These are phyloP conservation scores for Cantharis lateralis DNA, from an alignment of 2,888 invertebrate species.

Conservation along the genomic window DNA sequence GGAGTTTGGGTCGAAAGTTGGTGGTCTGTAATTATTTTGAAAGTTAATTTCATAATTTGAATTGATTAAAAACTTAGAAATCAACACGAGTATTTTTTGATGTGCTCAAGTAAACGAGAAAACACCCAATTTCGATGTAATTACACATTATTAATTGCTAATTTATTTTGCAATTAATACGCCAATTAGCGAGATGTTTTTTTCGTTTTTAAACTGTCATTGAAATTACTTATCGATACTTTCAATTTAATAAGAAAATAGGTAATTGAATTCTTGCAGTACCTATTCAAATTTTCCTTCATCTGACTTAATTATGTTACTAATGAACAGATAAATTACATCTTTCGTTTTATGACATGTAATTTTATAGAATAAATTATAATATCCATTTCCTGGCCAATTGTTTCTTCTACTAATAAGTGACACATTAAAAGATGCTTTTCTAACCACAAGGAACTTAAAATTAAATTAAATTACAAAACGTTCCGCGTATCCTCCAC, in stretches of 20 bases:
- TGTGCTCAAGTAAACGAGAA: not conserved
- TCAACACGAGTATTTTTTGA: not conserved
- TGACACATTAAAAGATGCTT: not conserved
- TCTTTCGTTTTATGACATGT: not conserved
- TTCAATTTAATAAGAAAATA: not conserved
- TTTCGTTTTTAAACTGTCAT: not conserved
- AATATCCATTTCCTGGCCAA: not conserved
- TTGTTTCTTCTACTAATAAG: not conserved
- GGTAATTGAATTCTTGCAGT: not conserved
- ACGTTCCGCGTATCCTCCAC: no score
- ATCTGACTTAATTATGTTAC: not conserved
- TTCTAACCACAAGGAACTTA: not conserved
- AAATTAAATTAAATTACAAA: no score
- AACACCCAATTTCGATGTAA: not conserved
- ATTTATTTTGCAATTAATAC: not conserved
- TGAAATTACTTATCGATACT: not conserved
- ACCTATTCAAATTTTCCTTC: not conserved
- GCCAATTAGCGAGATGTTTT: not conserved
- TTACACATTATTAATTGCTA: not conserved
- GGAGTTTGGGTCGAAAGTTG: not conserved
- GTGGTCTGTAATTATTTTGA: not conserved
- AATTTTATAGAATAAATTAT: not conserved
- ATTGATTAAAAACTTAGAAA: not conserved
- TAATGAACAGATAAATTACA: not conserved
- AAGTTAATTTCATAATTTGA: conserved; percentile 1